phyloP scores from a whole-genome alignment of 2,888 invertebrate genomes.

The Xanthorhoe designata region DNA sequence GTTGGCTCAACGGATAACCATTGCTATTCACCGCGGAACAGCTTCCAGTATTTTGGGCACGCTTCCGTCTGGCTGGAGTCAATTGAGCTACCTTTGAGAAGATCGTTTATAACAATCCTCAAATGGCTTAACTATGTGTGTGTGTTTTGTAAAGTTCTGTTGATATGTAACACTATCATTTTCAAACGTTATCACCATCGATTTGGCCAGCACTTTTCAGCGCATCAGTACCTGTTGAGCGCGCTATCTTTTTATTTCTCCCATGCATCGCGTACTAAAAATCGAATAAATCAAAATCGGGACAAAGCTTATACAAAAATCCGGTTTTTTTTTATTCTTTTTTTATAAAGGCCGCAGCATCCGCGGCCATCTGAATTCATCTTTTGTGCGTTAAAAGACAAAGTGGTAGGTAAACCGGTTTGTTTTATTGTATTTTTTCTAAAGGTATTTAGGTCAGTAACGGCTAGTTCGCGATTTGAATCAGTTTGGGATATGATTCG shows the following conservation, averaged over 20 bases:
- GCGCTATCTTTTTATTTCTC: slow-evolving; percentile 73
- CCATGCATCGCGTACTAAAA: slow-evolving; percentile 74
- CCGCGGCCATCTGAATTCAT: slow-evolving; percentile 76
- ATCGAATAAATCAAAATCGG: slow-evolving; percentile 84
- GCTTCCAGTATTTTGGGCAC: too few relatives aligned
- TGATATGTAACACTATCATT: too few relatives aligned
- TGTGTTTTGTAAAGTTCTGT: too few relatives aligned
- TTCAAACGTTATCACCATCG: background rate
- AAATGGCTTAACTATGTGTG: too few relatives aligned
- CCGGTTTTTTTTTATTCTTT: slow-evolving; percentile 69
- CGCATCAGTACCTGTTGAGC: slow-evolving; percentile 78
- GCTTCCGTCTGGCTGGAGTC: too few relatives aligned
- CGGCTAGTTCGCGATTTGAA: slow-evolving; percentile 62
- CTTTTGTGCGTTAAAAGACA: slow-evolving; percentile 78
- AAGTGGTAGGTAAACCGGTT: slow-evolving; percentile 76
- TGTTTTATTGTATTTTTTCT: slow-evolving; percentile 54
- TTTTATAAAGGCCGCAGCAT: slow-evolving; percentile 74
- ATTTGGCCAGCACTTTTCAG: slow-evolving; percentile 50
- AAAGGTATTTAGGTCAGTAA: slow-evolving; percentile 77
- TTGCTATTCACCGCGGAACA: too few relatives aligned
- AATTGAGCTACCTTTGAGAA: too few relatives aligned
- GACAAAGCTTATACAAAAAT: slow-evolving; percentile 80
- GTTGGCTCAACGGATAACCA: too few relatives aligned
- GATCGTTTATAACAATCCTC: too few relatives aligned
- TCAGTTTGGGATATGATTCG: slow-evolving; percentile 60